These are phyloP conservation scores for Anguilla obscura DNA, from an alignment of 2,797 vertebrate genomes.

Conservation along the genomic window DNA sequence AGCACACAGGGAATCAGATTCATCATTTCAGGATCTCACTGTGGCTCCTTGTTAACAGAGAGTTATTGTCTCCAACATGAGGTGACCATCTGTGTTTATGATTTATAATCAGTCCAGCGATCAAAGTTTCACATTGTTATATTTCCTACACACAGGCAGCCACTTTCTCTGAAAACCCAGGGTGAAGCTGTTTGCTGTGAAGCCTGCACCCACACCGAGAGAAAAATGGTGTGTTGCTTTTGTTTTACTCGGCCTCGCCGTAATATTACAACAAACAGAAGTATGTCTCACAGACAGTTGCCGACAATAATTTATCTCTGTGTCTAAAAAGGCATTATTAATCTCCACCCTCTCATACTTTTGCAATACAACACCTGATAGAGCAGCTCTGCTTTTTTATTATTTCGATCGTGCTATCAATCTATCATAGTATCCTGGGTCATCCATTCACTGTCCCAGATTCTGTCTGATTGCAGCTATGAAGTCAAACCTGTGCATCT, in stretches of 20 bases:
- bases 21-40: not conserved
- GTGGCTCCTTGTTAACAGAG: conserved; percentile 23
- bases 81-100: conserved; percentile 18
- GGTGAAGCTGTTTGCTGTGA: not conserved
- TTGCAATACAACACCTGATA: conserved; percentile 40
- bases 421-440: conserved; percentile 45
- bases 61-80: conserved; percentile 15
- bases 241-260: conserved; percentile 36
- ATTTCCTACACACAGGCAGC: not conserved
- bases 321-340: conserved; percentile 56
- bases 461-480: conserved; percentile 41
- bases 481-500: conserved; percentile 36
- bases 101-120: conserved; percentile 2
- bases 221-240: conserved; percentile 31
- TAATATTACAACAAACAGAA: conserved; percentile 43
- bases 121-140: conserved; percentile 14
- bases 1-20: conserved; percentile 1
- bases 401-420: conserved; percentile 44
- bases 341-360: conserved; percentile 48
- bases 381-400: conserved; percentile 20
- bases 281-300: conserved; percentile 43
- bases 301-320: conserved; percentile 52
- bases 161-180: not conserved
- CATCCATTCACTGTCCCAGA: conserved; percentile 52
- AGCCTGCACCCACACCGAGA: not conserved